Conservation (phyloP, 2,888 invertebrate genomes). For the Yponomeuta cagnagella region DNA sequence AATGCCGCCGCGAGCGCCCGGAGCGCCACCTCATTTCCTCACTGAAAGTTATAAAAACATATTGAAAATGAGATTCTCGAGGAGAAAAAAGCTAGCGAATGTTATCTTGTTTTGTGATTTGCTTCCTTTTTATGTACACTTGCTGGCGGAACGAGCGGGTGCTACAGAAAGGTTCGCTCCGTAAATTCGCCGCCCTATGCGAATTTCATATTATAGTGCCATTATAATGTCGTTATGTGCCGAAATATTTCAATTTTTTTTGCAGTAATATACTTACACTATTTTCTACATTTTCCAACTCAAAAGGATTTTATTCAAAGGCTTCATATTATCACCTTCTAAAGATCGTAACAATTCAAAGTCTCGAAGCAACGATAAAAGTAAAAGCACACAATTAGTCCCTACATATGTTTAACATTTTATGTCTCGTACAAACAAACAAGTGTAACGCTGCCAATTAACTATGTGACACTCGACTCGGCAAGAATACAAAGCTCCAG, state of each 20-base stretch:
- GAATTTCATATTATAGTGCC: neutral
- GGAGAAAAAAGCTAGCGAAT: slow-evolving; percentile 58
- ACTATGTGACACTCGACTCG: slow-evolving; percentile 31
- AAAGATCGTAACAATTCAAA: neutral
- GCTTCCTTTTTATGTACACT: slow-evolving; percentile 64
- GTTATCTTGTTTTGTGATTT: slow-evolving; percentile 73
- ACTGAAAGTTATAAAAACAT: slow-evolving; percentile 75
- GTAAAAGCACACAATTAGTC: too few relatives aligned
- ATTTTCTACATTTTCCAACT: neutral
- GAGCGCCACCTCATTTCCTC: slow-evolving; percentile 73
- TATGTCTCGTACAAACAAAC: neutral
- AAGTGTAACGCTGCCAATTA: slow-evolving; percentile 13
- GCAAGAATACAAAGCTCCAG: slow-evolving; percentile 54
- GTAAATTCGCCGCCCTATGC: neutral
- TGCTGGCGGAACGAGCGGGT: slow-evolving; percentile 54
- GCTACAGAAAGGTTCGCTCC: slow-evolving; percentile 35
- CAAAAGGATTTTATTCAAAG: neutral
- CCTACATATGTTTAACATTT: neutral
- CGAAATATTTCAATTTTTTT: neutral
- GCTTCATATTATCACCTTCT: neutral
- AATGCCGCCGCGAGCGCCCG: slow-evolving; percentile 58
- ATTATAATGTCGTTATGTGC: neutral
- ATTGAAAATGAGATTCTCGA: slow-evolving; percentile 74
- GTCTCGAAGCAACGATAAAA: too few relatives aligned
- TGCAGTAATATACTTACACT: neutral